Percentiles rank a stretch among this genome's conserved stretches.
Conservation (phyloP, 2,888 invertebrate genomes). For the Pachydiplax longipennis region DNA sequence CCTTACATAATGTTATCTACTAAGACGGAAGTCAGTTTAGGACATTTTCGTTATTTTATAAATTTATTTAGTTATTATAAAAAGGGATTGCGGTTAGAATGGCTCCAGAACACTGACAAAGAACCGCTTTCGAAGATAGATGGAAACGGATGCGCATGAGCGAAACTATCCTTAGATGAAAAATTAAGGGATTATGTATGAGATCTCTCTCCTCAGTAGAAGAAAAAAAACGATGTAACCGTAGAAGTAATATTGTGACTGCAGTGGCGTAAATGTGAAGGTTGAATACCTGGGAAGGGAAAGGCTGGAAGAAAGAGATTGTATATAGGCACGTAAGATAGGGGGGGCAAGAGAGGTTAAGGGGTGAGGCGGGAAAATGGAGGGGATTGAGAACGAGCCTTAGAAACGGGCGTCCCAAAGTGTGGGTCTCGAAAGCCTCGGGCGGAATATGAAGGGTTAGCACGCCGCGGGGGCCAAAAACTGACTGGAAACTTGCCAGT, state of each 20-base stretch:
- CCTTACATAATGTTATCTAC: too few species aligned
- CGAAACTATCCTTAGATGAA: neutral
- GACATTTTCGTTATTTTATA: too few species aligned
- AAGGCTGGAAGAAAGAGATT: neutral
- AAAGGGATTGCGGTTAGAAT: too few species aligned
- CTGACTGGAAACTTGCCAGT: slow-evolving; percentile 5
- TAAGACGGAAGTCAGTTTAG: too few species aligned
- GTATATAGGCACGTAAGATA: too few species aligned
- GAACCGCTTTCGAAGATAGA: too few species aligned
- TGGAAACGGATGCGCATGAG: too few species aligned
- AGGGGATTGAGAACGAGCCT: neutral
- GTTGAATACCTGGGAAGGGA: neutral
- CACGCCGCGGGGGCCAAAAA: neutral
- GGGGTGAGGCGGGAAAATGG: neutral
- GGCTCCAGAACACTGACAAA: too few species aligned
- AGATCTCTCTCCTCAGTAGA: neutral
- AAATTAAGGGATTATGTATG: neutral
- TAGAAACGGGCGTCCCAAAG: neutral
- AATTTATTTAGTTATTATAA: too few species aligned
- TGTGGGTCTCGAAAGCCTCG: neutral
- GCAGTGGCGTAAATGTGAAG: neutral
- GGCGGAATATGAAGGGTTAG: neutral
- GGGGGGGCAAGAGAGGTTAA: neutral
- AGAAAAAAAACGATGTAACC: neutral
- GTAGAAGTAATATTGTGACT: neutral